A percentile compares a stretch with the other conserved stretches of the same genome.
Evolutionary conservation across 2,113 vertebrate genomes (phyloP).

Genomic region (Quiscalus mexicanus): DNA sequence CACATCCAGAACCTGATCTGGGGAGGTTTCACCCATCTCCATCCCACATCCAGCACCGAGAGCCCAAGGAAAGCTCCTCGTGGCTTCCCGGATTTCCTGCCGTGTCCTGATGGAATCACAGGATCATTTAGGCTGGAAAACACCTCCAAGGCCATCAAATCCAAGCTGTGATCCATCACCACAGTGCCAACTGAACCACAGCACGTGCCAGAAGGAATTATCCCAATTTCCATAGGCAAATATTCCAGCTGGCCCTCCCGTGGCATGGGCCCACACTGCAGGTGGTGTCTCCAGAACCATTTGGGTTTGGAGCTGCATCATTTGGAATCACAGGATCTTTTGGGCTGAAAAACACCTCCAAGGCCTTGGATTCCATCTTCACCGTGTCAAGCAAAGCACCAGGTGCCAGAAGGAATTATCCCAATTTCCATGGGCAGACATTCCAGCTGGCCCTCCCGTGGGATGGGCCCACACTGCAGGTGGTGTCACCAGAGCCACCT

Average conservation of each 20-base stretch:
- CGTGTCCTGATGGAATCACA: fast-evolving
- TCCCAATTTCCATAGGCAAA: neutral
- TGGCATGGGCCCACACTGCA: neutral
- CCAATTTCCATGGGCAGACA: neutral
- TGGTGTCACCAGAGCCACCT: neutral
- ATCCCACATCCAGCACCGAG: neutral
- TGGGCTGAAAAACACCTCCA: neutral
- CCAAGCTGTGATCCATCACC: neutral
- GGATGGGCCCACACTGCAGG: neutral
- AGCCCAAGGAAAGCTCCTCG: neutral
- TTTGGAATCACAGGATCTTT: neutral
- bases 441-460: neutral
- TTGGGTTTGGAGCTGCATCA: fast-evolving
- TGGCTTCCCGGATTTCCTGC: fast-evolving
- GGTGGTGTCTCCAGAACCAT: neutral
- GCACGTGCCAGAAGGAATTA: neutral
- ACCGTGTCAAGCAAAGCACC: neutral
- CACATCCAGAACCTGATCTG: neutral
- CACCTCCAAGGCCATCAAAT: neutral
- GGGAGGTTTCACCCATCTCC: no score
- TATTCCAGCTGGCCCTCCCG: neutral
- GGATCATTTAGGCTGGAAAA: neutral
- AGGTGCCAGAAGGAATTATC: neutral
- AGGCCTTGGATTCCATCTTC: neutral
- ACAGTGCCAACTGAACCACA: no score